Base-by-base conservation (phyloP, 2,113 vertebrate genomes). In the Oriolus oriolus region DNA sequence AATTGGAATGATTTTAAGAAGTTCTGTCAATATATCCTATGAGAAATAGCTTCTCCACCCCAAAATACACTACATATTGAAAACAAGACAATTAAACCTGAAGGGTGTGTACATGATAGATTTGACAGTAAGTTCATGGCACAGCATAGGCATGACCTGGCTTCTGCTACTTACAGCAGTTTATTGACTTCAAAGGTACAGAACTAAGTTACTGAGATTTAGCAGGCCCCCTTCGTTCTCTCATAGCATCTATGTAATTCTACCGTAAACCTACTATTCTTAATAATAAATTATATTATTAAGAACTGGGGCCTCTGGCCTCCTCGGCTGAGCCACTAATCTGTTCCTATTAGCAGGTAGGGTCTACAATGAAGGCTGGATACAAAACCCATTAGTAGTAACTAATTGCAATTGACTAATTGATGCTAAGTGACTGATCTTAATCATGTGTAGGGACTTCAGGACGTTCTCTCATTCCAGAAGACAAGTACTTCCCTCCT, bases 331-430 rank as follows among this genome's bases (percentile, higher is more conserved):
- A 81, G 42, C 30, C 68, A 87, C 77, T 91, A 93, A 87, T 84
- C 57, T 85, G 87, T n/a, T 84, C 89, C 66, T 83, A 91, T 93
- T 91, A 95, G 81, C 37, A 79, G 22, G 65, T 56, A 85, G 53
- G n/a, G 78, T 64, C 49, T 89, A 80, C 57, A 93, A 47, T 15
- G 35, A 35, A 69, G 59, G 44, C n/a, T 87, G 77, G 54, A 91
- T 90, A 90, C 82, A 90, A 83, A 97, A 94, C 21, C n/a, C 75
- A 66, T 87, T 93, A 93, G 87, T 39, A 91, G 87, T 80, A 95
- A 94, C 90, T 95, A 94, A 95, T 74, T 90, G 54, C 75, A 94
- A 91, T 95, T 97, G 93, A 96, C 94, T 90, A 94, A 94, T 54
- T 94, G 91, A 90, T 77, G 87, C 66, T 65, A 96, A 91, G 37